Evolutionary conservation across 2,888 invertebrate species (phyloP), one percentile per base, ranked within the genome.

Genomic region (Tortrix viridana): DNA sequence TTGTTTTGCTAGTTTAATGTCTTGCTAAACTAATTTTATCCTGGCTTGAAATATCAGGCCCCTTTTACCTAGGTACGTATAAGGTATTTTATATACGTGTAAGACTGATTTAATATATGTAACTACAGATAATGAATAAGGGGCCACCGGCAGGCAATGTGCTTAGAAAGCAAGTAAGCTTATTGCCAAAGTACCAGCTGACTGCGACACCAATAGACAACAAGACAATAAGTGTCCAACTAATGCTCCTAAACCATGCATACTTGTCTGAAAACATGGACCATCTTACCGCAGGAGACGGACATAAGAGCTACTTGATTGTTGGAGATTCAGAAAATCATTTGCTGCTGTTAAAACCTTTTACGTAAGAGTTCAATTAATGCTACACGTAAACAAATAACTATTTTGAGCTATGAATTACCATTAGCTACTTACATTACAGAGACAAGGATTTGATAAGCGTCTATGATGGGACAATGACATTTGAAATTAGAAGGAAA

Each of bases 111-210:
- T n/a, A n/a, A n/a, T n/a, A n/a, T n/a, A n/a, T 26, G 5, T 26
- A 37, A n/a, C 57, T 57, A 23, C 67, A 96, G 95, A 95, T 96
- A 76, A 93, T 95, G 74, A 95, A 95, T 79, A 93, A 95, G 78
- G 94, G 95, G 46, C 94, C 96, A 14, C 96, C 96, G 48, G 94
- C 95, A 69, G 96, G 96, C 3, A 95, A 95, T 76, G 82, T 93
- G 47, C 77, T 96, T 3, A 90, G 93, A 46, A 94, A 95, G 66
- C 93, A 94, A 81, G 93, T 95, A 14, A 82, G 85, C 48, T 82
- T 93, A 19, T 85, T 96, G 3, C 96, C 96, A 0, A 92, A 93
- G 71, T 96, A 95, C 80, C 81, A 86, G 22, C 67, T 95, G 16
- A 80, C 79, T 1, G 73, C 91, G 22, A 84, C 79, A 14, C 82